Evolutionary conservation across 2,113 vertebrate genomes (phyloP).

Genomic region (Oryctolagus cuniculus): mOryCun1.1 NC_091435.1:53780501-53781000

Average conservation of each 20-base stretch:
- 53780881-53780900: slow-evolving; percentile 74
- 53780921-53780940: slow-evolving; percentile 64
- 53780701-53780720: slow-evolving; percentile 68
- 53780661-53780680: slow-evolving; percentile 23
- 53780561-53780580: slow-evolving; percentile 58
- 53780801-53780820: slow-evolving; percentile 66
- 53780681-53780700: slow-evolving; percentile 61
- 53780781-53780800: slow-evolving; percentile 73
- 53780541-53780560: slow-evolving; percentile 51
- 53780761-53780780: slow-evolving; percentile 67
- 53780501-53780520: slow-evolving; percentile 11
- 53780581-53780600: slow-evolving; percentile 38
- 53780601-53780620: slow-evolving; percentile 65
- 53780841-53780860: slow-evolving; percentile 76
- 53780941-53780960: slow-evolving; percentile 35
- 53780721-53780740: slow-evolving; percentile 53
- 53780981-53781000: slow-evolving; percentile 66
- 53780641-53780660: slow-evolving; percentile 59
- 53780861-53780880: slow-evolving; percentile 69
- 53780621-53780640: slow-evolving; percentile 43
- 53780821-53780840: slow-evolving; percentile 72
- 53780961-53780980: slow-evolving; percentile 69
- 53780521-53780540: not conserved
- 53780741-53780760: slow-evolving; percentile 55
- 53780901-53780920: slow-evolving; percentile 52